Percentiles rank a stretch among this genome's conserved stretches.
phyloP scores from a whole-genome alignment of 2,888 invertebrate species.

The Amblyjoppa fuscipennis region DNA sequence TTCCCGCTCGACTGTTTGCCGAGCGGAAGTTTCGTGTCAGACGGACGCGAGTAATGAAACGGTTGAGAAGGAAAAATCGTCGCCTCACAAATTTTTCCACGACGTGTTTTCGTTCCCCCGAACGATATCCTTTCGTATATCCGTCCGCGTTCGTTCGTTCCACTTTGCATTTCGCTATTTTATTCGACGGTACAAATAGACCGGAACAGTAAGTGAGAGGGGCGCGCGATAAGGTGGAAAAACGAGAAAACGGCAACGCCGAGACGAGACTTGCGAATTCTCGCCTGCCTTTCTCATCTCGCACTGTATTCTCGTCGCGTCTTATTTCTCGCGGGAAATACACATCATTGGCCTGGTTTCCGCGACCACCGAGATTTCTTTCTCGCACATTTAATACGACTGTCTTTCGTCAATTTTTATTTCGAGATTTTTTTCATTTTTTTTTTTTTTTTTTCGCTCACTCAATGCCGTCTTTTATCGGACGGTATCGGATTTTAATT shows the following conservation, averaged over 20 bases:
- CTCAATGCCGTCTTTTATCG: no score
- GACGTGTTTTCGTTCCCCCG: not conserved
- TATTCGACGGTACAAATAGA: constrained; percentile 4
- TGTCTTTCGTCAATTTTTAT: not conserved
- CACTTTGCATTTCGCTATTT: not conserved
- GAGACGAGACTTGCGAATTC: not conserved
- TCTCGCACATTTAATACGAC: not conserved
- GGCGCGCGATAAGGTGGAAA: not conserved
- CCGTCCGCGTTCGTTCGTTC: constrained; percentile 1
- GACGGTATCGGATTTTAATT: no score
- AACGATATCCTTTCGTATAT: not conserved
- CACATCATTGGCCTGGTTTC: not conserved
- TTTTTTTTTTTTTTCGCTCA: no score
- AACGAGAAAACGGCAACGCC: not conserved
- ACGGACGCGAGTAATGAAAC: not conserved
- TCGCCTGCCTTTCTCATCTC: not conserved
- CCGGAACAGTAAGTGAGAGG: constrained; percentile 11
- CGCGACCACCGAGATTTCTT: not conserved
- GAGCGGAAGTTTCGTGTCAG: not conserved
- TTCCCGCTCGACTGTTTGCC: not conserved
- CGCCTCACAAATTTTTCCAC: not conserved
- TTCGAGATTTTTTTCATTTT: no score
- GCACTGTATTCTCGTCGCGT: not conserved
- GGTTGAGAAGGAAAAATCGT: not conserved
- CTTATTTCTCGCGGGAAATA: constrained; percentile 18